Percentiles rank a stretch among this genome's conserved stretches.
Conservation (phyloP, 2,113 vertebrate species). For the Pollimyrus isidori region DNA sequence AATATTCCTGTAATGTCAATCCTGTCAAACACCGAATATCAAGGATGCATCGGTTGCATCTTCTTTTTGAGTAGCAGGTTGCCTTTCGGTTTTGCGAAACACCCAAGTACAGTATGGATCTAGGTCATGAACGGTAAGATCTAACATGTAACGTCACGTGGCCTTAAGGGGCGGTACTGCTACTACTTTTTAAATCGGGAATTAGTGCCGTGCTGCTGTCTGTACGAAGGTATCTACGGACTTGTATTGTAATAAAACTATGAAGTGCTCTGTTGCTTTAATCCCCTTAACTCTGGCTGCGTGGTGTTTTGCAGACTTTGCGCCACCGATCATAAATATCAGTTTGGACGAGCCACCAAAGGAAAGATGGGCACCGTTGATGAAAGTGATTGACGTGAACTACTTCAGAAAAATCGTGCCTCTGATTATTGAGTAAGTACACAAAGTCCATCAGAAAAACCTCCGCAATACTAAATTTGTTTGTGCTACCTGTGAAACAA, state of each 20-base stretch:
- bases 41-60: background rate
- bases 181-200: conserved; percentile 45
- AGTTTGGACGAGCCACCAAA: conserved; percentile 50
- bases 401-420: conserved; percentile 47
- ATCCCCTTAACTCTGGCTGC: conserved; percentile 6
- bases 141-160: background rate
- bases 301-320: conserved; percentile 17
- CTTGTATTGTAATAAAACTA: background rate
- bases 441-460: no score
- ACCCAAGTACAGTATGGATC: background rate
- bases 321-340: conserved; percentile 50
- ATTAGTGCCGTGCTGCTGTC: background rate
- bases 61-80: background rate
- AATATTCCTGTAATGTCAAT: background rate
- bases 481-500: background rate
- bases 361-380: conserved; percentile 50
- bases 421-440: conserved; percentile 61
- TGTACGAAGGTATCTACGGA: background rate
- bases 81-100: background rate
- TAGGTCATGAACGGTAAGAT: background rate
- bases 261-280: background rate
- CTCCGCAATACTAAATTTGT: background rate
- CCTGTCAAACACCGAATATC: background rate
- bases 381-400: conserved; percentile 36
- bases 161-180: background rate